phyloP scores from a whole-genome alignment of 2,797 vertebrate genomes.

The Zenarchopterus dispar region DNA sequence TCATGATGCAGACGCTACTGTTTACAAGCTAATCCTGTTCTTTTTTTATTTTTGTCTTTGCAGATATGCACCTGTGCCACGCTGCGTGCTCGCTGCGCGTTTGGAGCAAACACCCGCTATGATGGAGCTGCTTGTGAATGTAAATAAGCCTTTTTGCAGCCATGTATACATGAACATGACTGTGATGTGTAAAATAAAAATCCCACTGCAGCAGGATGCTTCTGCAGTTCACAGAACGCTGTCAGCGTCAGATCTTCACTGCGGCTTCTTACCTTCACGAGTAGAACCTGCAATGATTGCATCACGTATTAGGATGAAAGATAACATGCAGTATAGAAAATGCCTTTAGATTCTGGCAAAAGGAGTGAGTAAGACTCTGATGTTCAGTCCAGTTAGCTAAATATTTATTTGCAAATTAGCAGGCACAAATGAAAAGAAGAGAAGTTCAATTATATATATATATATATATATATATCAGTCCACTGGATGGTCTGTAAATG shows the following conservation, averaged over 20 bases:
- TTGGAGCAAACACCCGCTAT: slow-evolving; percentile 26
- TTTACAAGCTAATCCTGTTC: slow-evolving; percentile 36
- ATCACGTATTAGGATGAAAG: slow-evolving; percentile 47
- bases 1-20: slow-evolving; percentile 17
- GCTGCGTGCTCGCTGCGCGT: slow-evolving; percentile 43
- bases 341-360: not conserved
- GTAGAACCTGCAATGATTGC: slow-evolving; percentile 42
- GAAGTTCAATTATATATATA: too few relatives aligned
- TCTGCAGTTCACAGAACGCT: slow-evolving; percentile 21
- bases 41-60: not conserved
- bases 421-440: too few relatives aligned
- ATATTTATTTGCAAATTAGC: too few relatives aligned
- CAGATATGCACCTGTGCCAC: slow-evolving; percentile 35
- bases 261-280: slow-evolving; percentile 25
- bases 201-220: slow-evolving; percentile 38
- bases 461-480: too few relatives aligned
- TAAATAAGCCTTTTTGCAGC: slow-evolving; percentile 36
- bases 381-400: too few relatives aligned
- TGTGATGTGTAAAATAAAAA: slow-evolving; percentile 47
- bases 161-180: slow-evolving; percentile 33
- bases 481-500: too few relatives aligned
- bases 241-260: slow-evolving; percentile 42
- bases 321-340: slow-evolving; percentile 32
- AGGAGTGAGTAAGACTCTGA: too few relatives aligned
- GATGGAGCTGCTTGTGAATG: slow-evolving; percentile 37